These are phyloP conservation scores for Dinomys branickii DNA, from an alignment of 2,113 vertebrate genomes.

Conservation along the genomic window DNA sequence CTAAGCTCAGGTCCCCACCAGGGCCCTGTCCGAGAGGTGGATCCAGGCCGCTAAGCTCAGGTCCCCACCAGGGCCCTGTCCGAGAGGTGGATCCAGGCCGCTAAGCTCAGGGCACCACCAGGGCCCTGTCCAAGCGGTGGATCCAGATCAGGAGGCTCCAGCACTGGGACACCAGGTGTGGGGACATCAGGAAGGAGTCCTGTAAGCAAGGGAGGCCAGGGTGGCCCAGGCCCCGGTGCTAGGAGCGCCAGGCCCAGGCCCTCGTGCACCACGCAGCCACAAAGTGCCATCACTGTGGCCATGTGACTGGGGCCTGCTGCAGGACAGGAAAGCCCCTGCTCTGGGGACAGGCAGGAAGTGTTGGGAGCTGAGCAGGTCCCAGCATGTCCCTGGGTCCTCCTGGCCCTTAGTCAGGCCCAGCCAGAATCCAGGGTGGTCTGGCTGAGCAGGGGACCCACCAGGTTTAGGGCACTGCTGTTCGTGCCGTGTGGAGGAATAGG, in stretches of 20 bases:
- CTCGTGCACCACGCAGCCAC: not conserved
- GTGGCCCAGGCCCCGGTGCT: not conserved
- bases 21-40: too few species aligned
- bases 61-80: too few species aligned
- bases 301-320: fast-evolving
- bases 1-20: too few species aligned
- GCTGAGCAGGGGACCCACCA: not conserved
- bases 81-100: too few species aligned
- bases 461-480: not conserved
- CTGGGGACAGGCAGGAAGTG: not conserved
- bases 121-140: not conserved
- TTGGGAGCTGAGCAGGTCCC: not conserved
- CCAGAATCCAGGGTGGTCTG: not conserved
- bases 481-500: not conserved
- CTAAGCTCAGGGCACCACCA: too few species aligned
- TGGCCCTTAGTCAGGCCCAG: not conserved
- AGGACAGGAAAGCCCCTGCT: not conserved
- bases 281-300: not conserved
- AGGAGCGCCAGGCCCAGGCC: not conserved
- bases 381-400: not conserved
- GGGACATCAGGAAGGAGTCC: not conserved
- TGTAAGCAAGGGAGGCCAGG: not conserved
- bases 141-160: not conserved
- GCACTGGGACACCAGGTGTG: not conserved
- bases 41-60: too few species aligned